Base-by-base conservation (phyloP, 53 echinoderm and acorn worm species). In the Patiria pectinifera region DNA sequence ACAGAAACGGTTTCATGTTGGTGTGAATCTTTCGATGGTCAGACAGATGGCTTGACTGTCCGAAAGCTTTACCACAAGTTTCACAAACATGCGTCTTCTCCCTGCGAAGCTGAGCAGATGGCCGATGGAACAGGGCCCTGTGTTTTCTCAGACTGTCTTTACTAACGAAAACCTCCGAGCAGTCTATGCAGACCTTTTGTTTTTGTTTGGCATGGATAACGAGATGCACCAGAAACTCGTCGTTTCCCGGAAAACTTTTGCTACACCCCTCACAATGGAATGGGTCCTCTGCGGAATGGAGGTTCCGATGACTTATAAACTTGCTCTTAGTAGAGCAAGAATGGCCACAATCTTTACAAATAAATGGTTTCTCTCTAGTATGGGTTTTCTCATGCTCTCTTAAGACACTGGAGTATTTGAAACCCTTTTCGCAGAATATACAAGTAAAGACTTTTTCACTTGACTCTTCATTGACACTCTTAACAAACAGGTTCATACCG, bases 391-490 rank as follows among this genome's bases (percentile, higher is more conserved):
- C 9, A 2, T 79, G 79, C 9, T 25, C 23, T 45, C 6, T 79
- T 45, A 79, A 16, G 11, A 9, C 14, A 25, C 86, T 44, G 6
- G 43, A 49, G 5, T 23, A 46, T 71, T 43, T 10, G 48, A 86
- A 86, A 13, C 69, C 47, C 48, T 86, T 86, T 15, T 43, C 74
- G 70, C 86, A 86, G 18, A 71, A 45, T 18, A 47, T 11, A 47
- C 86, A 86, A 49, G 47, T 71, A 48, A 70, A 71, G 2, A 46
- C 15, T 24, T 74, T 74, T 11, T 7, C 24, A 24, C 74, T 24
- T 11, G 10, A 18, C n/a, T 19, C 74, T 74, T 12, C n/a, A 12
- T 2, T 22, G 21, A 7, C 15, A 6, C 60, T 60, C 60, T 60
- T 60, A 60, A 60, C 9, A 60, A 35, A 35, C 35, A 35, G 35